Percentiles rank a stretch among this genome's conserved stretches.
These are phyloP conservation scores for Gephyroberyx darwinii DNA, from an alignment of 2,797 vertebrate species.

Conservation along the genomic window DNA sequence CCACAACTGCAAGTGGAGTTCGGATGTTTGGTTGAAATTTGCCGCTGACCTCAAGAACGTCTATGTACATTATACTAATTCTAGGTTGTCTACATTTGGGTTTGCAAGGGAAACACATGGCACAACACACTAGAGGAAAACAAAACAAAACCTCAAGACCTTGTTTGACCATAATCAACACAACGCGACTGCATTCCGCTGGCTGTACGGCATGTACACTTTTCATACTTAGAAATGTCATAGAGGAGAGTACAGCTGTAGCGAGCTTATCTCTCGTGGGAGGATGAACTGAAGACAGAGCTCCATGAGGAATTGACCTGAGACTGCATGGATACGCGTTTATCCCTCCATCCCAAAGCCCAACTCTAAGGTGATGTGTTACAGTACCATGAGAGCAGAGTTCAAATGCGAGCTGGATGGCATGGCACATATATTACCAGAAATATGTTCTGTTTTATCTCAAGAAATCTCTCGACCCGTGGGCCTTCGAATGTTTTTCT, in stretches of 20 bases:
- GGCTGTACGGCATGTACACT: conserved; percentile 6
- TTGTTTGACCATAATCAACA: conserved; percentile 10
- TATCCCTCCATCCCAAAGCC: conserved; percentile 15
- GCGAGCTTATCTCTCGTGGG: conserved; percentile 22
- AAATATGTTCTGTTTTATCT: conserved; percentile 60
- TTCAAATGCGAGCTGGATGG: conserved; percentile 22
- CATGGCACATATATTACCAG: conserved; percentile 36
- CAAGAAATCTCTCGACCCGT: conserved; percentile 45
- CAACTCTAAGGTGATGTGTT: conserved; percentile 15
- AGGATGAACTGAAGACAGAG: conserved; percentile 34
- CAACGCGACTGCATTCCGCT: conserved; percentile 8
- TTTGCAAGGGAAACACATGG: background rate
- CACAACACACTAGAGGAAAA: background rate
- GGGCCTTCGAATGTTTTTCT: conserved; percentile 37
- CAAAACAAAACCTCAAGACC: conserved; percentile 2
- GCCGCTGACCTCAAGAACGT: background rate
- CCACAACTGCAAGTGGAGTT: background rate
- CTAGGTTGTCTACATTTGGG: background rate
- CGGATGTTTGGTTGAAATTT: conserved; percentile 1
- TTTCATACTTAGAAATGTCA: conserved; percentile 26
- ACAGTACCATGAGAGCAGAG: background rate
- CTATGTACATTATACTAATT: background rate
- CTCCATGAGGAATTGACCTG: conserved; percentile 34
- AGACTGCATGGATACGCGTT: conserved; percentile 34
- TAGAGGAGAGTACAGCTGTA: conserved; percentile 35